Evolutionary conservation across 2,797 vertebrate species (phyloP).

Genomic region (Ctenopoma multispine): DNA sequence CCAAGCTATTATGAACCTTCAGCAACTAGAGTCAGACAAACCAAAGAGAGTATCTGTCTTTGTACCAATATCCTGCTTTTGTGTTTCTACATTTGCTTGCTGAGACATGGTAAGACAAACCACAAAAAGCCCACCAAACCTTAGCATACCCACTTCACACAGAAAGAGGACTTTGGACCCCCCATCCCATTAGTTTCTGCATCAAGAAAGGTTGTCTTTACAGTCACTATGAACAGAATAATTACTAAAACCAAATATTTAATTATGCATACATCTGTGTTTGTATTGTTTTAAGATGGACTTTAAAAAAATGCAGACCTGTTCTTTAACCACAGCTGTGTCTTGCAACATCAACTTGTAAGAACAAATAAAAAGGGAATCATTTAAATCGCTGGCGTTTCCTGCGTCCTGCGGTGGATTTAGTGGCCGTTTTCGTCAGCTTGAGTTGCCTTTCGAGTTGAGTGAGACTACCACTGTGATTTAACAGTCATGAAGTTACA

Average conservation of each 20-base stretch:
- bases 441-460: conserved; percentile 39
- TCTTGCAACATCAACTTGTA: background rate
- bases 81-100: too few species aligned
- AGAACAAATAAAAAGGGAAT: conserved; percentile 6
- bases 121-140: too few species aligned
- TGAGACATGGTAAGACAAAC: too few species aligned
- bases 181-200: too few species aligned
- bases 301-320: background rate
- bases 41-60: too few species aligned
- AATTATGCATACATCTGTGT: too few species aligned
- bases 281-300: background rate
- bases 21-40: too few species aligned
- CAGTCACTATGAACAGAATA: background rate
- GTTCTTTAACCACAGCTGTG: conserved; percentile 12
- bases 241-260: background rate
- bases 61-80: too few species aligned
- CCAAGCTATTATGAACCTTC: too few species aligned
- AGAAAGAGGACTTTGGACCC: too few species aligned
- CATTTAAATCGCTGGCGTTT: conserved; percentile 3
- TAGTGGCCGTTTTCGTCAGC: conserved; percentile 15
- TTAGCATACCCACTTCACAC: too few species aligned
- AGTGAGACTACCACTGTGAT: conserved; percentile 10
- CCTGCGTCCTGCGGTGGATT: background rate
- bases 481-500: conserved; percentile 26
- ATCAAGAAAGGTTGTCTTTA: background rate